These are phyloP conservation scores for Vesta saturnalis DNA, from an alignment of 2,888 invertebrate species.

Conservation along the genomic window DNA sequence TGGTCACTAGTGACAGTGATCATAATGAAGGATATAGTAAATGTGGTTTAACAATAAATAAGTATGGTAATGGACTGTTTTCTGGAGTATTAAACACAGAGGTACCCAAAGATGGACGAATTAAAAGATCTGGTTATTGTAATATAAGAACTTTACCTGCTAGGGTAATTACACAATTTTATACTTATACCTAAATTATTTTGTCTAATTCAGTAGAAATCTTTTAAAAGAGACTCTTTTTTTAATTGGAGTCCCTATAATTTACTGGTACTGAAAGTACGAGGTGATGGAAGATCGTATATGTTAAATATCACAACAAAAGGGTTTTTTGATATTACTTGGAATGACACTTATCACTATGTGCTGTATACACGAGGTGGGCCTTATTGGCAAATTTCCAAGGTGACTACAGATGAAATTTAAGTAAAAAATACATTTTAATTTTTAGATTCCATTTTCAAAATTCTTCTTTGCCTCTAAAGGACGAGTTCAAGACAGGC, in stretches of 20 bases:
- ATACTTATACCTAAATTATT: neutral
- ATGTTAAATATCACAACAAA: slow-evolving; percentile 80
- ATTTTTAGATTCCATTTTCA: slow-evolving; percentile 88
- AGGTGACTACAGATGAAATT: slow-evolving; percentile 64
- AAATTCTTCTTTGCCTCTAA: slow-evolving; percentile 87
- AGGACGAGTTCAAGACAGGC: slow-evolving; percentile 88
- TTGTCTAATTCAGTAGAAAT: slow-evolving; percentile 67
- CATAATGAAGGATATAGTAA: slow-evolving; percentile 82
- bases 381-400: slow-evolving; percentile 96
- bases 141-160: slow-evolving; percentile 76
- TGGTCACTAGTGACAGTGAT: slow-evolving; percentile 81
- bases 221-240: slow-evolving; percentile 77
- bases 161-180: slow-evolving; percentile 64
- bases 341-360: slow-evolving; percentile 90
- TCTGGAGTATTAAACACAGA: slow-evolving; percentile 75
- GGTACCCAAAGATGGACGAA: slow-evolving; percentile 82
- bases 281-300: slow-evolving; percentile 96
- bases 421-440: neutral
- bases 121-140: slow-evolving; percentile 84
- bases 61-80: slow-evolving; percentile 76
- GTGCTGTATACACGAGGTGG: slow-evolving; percentile 94
- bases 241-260: slow-evolving; percentile 85
- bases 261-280: slow-evolving; percentile 77
- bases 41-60: slow-evolving; percentile 73
- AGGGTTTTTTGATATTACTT: slow-evolving; percentile 84